Conservation (phyloP, 2,797 vertebrate species). For the Erethizon dorsatum region DNA sequence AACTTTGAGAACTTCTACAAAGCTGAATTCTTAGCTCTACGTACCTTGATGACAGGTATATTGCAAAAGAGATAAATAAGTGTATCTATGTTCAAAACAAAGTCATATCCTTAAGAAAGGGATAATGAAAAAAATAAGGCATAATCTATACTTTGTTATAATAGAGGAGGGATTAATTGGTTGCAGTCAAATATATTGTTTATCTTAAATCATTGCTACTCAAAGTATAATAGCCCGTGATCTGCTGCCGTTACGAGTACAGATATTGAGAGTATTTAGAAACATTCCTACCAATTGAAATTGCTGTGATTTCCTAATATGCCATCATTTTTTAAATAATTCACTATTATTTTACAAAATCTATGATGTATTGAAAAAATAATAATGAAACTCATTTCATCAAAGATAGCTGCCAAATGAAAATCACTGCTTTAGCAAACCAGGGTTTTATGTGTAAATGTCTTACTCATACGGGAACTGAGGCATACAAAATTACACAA, state of each 20-base stretch:
- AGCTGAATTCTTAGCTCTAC: neutral
- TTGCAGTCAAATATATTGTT: rapidly evolving
- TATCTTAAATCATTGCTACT: neutral
- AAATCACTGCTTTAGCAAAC: neutral
- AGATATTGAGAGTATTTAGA: neutral
- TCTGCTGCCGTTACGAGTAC: rapidly evolving
- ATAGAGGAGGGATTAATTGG: neutral
- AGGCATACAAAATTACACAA: neutral
- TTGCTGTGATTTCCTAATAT: neutral
- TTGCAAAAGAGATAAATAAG: neutral
- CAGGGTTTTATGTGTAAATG: neutral
- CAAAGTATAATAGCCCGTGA: neutral
- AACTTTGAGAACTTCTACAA: neutral
- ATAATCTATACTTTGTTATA: neutral
- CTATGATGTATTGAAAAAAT: neutral
- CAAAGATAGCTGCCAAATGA: neutral
- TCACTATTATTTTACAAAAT: constrained; percentile 19
- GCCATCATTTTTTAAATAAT: neutral
- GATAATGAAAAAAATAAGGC: neutral
- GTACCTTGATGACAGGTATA: neutral
- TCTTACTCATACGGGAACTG: neutral
- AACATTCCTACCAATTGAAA: neutral
- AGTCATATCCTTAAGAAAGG: neutral
- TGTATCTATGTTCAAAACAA: neutral
- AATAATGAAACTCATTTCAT: neutral